phyloP scores from a whole-genome alignment of 1,140 invertebrate genomes.

The Danaus melanippus region DNA sequence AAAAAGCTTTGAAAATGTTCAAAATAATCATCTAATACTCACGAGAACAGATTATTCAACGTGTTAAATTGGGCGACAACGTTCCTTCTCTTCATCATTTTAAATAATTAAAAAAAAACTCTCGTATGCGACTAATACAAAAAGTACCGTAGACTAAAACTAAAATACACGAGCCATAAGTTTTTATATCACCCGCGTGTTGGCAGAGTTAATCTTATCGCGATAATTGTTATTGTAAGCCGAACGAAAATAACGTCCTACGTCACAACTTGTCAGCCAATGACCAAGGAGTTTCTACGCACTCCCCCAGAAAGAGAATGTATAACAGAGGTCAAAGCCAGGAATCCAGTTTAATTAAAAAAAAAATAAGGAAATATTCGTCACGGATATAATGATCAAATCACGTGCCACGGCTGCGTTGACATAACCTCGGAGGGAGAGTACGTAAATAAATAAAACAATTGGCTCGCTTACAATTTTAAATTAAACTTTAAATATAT shows the following conservation, averaged over 20 bases:
- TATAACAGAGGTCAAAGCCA: slow-evolving; percentile 39
- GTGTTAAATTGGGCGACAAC: slow-evolving; percentile 42
- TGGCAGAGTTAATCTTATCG: slow-evolving; percentile 36
- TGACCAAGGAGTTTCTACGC: slow-evolving; percentile 28
- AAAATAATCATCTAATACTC: slow-evolving; percentile 27
- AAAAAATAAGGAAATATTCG: slow-evolving; percentile 1
- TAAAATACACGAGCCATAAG: slow-evolving; percentile 17
- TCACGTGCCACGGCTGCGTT: too few species aligned
- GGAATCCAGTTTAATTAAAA: background rate
- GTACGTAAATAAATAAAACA: too few species aligned
- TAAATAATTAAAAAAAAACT: slow-evolving; percentile 1
- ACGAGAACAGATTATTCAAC: slow-evolving; percentile 41
- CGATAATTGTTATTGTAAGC: slow-evolving; percentile 42
- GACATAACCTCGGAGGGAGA: too few species aligned
- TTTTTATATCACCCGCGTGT: slow-evolving; percentile 35
- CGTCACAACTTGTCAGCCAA: slow-evolving; percentile 44
- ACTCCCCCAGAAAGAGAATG: slow-evolving; percentile 39
- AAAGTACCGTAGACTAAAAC: slow-evolving; percentile 30
- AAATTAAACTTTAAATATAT: too few species aligned
- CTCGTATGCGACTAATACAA: background rate
- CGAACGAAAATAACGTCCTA: slow-evolving; percentile 49
- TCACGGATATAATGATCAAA: background rate
- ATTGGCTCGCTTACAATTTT: too few species aligned
- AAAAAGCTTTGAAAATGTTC: too few species aligned
- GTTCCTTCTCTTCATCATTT: slow-evolving; percentile 50